Evolutionary conservation across 2,113 vertebrate genomes (phyloP).

Genomic region (Smithornis capensis): DNA sequence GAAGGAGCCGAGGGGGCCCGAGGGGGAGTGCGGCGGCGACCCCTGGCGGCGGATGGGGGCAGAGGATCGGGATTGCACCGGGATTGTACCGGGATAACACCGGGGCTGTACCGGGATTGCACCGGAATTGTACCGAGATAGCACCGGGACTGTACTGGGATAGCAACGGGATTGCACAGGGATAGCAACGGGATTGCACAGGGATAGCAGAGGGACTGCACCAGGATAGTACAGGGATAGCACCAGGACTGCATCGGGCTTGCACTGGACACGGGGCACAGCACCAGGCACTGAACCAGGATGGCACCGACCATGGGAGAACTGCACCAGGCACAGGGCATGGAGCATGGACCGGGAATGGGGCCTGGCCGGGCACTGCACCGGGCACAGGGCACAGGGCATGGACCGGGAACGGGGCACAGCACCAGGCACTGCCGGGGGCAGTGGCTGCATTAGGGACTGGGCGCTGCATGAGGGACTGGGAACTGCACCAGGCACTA

Average conservation of each 20-base stretch:
- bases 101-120: too few relatives aligned
- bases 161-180: too few relatives aligned
- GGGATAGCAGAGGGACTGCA: neutral
- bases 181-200: too few relatives aligned
- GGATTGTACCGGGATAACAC: too few relatives aligned
- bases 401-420: too few relatives aligned
- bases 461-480: neutral
- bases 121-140: neutral
- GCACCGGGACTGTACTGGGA: neutral
- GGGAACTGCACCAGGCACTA: accelerated
- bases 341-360: neutral
- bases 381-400: neutral
- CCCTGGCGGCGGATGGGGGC: neutral
- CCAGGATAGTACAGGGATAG: neutral
- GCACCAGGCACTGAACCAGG: neutral
- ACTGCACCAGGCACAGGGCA: neutral
- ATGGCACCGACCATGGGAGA: neutral
- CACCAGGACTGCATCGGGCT: neutral
- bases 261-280: accelerated
- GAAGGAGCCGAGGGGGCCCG: neutral
- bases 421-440: neutral
- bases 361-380: neutral
- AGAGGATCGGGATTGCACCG: neutral
- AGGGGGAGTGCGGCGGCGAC: neutral
- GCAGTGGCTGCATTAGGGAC: neutral